Percentiles rank a stretch among this genome's conserved stretches.
Evolutionary conservation across 2,797 vertebrate genomes (phyloP).

Genomic region (Cossypha dichroa): DNA sequence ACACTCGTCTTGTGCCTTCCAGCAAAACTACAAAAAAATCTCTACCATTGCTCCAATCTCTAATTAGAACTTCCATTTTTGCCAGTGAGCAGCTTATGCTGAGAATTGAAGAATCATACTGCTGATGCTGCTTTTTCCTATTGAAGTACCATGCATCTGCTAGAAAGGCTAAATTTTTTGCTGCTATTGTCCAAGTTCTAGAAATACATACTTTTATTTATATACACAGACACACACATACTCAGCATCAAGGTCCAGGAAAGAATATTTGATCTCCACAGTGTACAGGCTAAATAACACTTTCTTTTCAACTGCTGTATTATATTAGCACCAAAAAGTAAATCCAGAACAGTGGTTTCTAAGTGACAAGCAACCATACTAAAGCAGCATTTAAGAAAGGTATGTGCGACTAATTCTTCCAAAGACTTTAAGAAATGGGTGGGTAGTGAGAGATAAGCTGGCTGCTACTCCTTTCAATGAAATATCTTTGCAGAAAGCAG

Average conservation of each 20-base stretch:
- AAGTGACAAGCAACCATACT: neutral
- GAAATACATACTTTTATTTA: neutral
- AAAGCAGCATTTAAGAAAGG: neutral
- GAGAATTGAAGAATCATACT: neutral
- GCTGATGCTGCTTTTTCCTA: neutral
- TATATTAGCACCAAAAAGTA: neutral
- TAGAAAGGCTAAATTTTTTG: neutral
- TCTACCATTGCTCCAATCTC: neutral
- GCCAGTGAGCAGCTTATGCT: neutral
- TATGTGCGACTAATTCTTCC: neutral
- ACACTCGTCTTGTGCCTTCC: neutral
- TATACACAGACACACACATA: neutral
- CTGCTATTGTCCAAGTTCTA: neutral
- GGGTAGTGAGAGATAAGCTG: conserved; percentile 21
- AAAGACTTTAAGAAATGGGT: neutral
- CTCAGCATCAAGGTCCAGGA: neutral
- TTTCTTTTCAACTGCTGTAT: neutral
- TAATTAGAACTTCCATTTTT: conserved; percentile 20
- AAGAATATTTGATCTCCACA: neutral
- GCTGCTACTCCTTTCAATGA: neutral
- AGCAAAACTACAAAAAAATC: neutral
- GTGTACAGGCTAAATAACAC: neutral
- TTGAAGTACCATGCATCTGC: neutral
- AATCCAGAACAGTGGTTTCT: neutral
- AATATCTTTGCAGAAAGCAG: neutral